These are phyloP conservation scores for Ladona fulva DNA, from an alignment of 1,140 invertebrate species.

Conservation along the genomic window DNA sequence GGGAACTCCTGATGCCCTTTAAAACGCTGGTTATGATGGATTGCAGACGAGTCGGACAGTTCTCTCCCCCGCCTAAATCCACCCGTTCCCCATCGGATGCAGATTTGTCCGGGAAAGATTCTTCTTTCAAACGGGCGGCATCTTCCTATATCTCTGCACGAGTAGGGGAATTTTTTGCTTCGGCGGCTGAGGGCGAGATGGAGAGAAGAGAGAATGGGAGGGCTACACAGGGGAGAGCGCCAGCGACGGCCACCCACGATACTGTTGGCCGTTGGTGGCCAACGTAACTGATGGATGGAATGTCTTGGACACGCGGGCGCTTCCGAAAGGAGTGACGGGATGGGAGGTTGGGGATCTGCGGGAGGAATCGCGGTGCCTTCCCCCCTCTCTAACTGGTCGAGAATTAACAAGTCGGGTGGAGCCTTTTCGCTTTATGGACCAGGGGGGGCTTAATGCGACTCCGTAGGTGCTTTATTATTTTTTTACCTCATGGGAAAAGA, in stretches of 20 bases:
- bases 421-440: neutral
- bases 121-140: neutral
- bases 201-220: neutral
- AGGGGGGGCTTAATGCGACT: neutral
- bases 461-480: too few species aligned
- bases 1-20: neutral
- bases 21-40: neutral
- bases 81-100: neutral
- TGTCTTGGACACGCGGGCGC: neutral
- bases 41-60: neutral
- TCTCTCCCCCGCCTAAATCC: neutral
- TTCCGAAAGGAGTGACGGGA: neutral
- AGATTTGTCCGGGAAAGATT: slow-evolving; percentile 3
- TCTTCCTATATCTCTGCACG: neutral
- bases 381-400: neutral
- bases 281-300: neutral
- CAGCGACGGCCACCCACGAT: neutral
- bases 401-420: neutral
- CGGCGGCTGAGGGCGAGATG: neutral
- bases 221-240: neutral
- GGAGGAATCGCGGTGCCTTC: neutral
- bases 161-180: neutral
- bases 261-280: neutral
- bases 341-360: neutral
- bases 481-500: too few species aligned